Evolutionary conservation across 1,140 invertebrate species (phyloP).

Genomic region (Pseudomyrmex concolor): DNA sequence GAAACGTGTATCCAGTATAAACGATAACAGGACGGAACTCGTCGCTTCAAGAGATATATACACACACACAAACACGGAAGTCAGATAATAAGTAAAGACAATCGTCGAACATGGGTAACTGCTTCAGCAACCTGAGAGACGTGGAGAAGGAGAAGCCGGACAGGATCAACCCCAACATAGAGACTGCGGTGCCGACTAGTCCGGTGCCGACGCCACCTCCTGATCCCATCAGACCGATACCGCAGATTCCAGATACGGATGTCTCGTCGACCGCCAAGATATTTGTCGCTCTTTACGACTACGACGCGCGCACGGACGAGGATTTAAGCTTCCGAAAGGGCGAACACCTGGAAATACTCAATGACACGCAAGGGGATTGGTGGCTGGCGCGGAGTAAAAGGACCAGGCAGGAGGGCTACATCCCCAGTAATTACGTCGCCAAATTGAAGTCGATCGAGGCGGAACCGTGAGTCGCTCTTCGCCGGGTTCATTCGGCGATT

Average conservation of each 20-base stretch:
- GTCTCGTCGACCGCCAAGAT: conserved; percentile 90
- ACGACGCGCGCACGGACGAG: conserved; percentile 99
- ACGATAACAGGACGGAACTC: not conserved
- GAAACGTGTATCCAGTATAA: not conserved
- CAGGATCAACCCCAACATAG: conserved; percentile 87
- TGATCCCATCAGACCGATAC: conserved; percentile 88
- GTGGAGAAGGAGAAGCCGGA: conserved; percentile 88
- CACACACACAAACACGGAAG: not conserved
- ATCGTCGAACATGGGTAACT: conserved; percentile 87
- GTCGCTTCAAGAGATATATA: not conserved
- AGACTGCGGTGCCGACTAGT: conserved; percentile 87
- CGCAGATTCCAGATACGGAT: conserved; percentile 87
- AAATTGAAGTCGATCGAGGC: conserved; percentile 99
- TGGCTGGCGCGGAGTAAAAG: conserved; percentile 98
- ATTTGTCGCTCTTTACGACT: conserved; percentile 99
- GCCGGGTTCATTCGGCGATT: not conserved
- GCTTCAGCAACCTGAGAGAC: conserved; percentile 89
- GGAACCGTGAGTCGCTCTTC: conserved; percentile 95
- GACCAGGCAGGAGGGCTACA: conserved; percentile 98
- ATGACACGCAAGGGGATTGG: conserved; percentile 99
- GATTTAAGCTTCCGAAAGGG: conserved; percentile 99
- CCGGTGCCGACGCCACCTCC: conserved; percentile 88
- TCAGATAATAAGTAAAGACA: not conserved
- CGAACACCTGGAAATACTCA: conserved; percentile 98
- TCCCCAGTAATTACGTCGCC: conserved; percentile 99